A percentile compares a stretch with the other conserved stretches of the same genome.
phyloP scores from a whole-genome alignment of 2,113 vertebrate species.

The Anser cygnoides region DNA sequence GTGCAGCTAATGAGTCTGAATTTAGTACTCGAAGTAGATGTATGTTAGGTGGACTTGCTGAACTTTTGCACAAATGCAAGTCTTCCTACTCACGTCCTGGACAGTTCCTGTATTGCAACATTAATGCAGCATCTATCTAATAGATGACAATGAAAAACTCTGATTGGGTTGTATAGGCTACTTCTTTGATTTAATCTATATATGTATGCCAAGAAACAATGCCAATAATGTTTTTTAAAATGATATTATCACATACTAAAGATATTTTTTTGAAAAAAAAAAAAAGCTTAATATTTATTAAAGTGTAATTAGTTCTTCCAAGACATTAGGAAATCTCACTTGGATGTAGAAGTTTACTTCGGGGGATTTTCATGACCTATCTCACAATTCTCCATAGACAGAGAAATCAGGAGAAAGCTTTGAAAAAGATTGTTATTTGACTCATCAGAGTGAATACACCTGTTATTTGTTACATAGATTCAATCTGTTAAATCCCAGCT shows the following conservation, averaged over 20 bases:
- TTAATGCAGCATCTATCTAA: neutral
- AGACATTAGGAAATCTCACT: neutral
- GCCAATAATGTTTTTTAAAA: neutral
- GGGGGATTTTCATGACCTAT: neutral
- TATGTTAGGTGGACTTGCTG: neutral
- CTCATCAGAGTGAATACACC: neutral
- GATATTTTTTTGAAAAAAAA: neutral
- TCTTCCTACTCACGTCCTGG: neutral
- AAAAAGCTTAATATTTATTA: slow-evolving; percentile 22
- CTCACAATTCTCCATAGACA: neutral
- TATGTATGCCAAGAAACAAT: neutral
- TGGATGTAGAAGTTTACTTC: neutral
- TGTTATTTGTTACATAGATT: neutral
- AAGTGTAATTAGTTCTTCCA: neutral
- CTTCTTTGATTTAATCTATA: neutral
- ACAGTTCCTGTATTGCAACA: neutral
- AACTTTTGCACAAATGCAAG: neutral
- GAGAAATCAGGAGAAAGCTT: neutral
- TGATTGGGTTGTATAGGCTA: neutral
- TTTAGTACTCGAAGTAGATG: neutral
- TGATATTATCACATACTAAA: neutral
- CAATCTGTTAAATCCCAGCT: neutral
- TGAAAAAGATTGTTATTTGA: neutral
- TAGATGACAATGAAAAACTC: slow-evolving; percentile 26
- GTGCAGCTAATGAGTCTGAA: neutral